Percentiles rank a stretch among this genome's conserved stretches.
phyloP scores from a whole-genome alignment of 2,113 vertebrate species.

The Zeus faber region DNA sequence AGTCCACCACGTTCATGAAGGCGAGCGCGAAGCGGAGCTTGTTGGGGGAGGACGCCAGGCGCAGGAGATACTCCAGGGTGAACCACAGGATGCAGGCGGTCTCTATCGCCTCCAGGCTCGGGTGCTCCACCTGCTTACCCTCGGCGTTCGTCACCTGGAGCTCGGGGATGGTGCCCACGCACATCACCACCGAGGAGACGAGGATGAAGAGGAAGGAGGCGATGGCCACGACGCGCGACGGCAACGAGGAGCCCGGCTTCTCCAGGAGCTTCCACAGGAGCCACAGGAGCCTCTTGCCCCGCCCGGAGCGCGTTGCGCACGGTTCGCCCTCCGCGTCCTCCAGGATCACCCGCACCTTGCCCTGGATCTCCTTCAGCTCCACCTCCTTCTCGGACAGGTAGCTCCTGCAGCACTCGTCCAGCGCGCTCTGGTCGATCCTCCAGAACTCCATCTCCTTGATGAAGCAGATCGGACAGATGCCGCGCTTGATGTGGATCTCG shows the following conservation, averaged over 20 bases:
- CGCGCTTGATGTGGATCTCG: slow-evolving; percentile 94
- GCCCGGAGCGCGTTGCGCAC: slow-evolving; percentile 78
- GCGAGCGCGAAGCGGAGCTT: slow-evolving; percentile 87
- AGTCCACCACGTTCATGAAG: slow-evolving; percentile 94
- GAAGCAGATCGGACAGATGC: slow-evolving; percentile 97
- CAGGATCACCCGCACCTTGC: slow-evolving; percentile 88
- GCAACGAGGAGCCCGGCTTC: slow-evolving; percentile 89
- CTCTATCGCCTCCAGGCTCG: slow-evolving; percentile 89
- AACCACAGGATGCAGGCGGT: slow-evolving; percentile 95
- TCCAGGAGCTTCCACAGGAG: slow-evolving; percentile 93
- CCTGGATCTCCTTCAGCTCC: slow-evolving; percentile 90
- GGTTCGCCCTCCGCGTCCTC: slow-evolving; percentile 85
- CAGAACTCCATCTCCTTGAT: slow-evolving; percentile 98
- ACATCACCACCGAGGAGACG: slow-evolving; percentile 91
- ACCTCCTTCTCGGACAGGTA: slow-evolving; percentile 90
- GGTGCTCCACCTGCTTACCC: slow-evolving; percentile 89
- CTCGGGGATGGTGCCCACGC: slow-evolving; percentile 92
- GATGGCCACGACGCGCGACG: slow-evolving; percentile 86
- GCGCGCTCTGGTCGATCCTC: slow-evolving; percentile 89
- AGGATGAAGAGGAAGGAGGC: slow-evolving; percentile 91
- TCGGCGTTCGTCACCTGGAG: slow-evolving; percentile 85
- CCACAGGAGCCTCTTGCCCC: slow-evolving; percentile 88
- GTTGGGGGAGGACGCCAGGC: slow-evolving; percentile 87
- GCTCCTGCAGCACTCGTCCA: slow-evolving; percentile 94
- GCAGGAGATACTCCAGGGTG: slow-evolving; percentile 88